Evolutionary conservation across 2,113 vertebrate species (phyloP), one percentile per base, ranked within the genome.

Genomic region (Cyphomyrus plagiostoma): DNA sequence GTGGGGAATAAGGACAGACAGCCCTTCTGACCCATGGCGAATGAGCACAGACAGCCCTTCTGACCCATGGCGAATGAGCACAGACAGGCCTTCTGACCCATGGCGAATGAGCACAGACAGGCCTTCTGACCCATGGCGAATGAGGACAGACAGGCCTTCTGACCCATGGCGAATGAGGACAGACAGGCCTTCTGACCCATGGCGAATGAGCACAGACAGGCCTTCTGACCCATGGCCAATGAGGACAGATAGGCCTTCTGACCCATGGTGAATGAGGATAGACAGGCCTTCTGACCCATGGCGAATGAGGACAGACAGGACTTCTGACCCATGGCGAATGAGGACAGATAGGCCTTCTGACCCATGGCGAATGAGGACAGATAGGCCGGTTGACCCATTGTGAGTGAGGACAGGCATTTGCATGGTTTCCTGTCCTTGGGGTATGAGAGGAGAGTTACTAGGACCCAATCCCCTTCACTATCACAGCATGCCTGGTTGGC

Each of bases 291-390:
- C 53, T 23, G 19, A 58, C 53, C 19, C 19, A 56, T 17, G 70
- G 26, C 11, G 30, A 13, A 35, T 1, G 30, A 35, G 30, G 13
- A 39, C 26, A 77, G 70, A 74, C 21, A 9, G 56, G 56, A 7
- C 0, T 0, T 23, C 56, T n/a, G 56, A 58, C 6, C 0, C 56
- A n/a, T n/a, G 7, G 0, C 0, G 0, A 23, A 10, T 0, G 56
- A 62, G 56, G 0, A 23, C 21, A 23, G 23, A 0, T 21, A n/a
- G 56, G 56, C 56, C 3, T 7, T 7, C 56, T n/a, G 23, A 58
- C 56, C 23, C 21, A 58, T 58, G 21, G 56, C 6, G 6, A 8
- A 23, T 1, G 56, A 58, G 56, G 21, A 58, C 53, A 56, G 53
- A 23, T 0, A 23, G 53, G 53, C 53, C 1, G 0, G 6, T 21